Evolutionary conservation across 37 sponge, comb jelly and placozoan genomes (phyloP), one percentile per base, ranked within the genome.

Genomic region (Mnemiopsis leidyi): DNA sequence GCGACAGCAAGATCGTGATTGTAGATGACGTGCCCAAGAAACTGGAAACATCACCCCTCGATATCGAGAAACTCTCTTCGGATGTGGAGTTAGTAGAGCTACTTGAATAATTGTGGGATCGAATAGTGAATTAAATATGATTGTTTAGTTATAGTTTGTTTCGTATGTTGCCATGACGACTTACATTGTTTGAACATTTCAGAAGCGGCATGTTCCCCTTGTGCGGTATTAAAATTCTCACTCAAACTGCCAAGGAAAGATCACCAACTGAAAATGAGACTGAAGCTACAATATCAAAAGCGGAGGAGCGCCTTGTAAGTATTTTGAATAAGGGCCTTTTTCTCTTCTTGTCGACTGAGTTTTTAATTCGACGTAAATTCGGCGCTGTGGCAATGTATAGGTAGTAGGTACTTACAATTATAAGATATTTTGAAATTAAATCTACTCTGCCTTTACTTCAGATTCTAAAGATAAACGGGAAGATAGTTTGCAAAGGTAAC

Each of bases 131-230:
- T n/a, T n/a, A n/a, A n/a, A n/a, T n/a, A n/a, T n/a, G n/a, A n/a
- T n/a, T n/a, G n/a, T n/a, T n/a, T n/a, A n/a, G n/a, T n/a, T n/a
- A n/a, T n/a, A n/a, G n/a, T n/a, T n/a, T n/a, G n/a, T n/a, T n/a
- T n/a, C n/a, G n/a, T n/a, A n/a, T n/a, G n/a, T n/a, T n/a, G n/a
- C n/a, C n/a, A n/a, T n/a, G n/a, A n/a, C n/a, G n/a, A n/a, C n/a
- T n/a, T n/a, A n/a, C n/a, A n/a, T n/a, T n/a, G n/a, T n/a, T n/a
- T n/a, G n/a, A n/a, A n/a, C n/a, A n/a, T 2, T 34, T 13, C 82
- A 79, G 82, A 21, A 40, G 61, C 3, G 90, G 90, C 20, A 85
- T 85, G 90, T 85, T 85, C 61, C 90, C 90, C 36, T 61, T 85
- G 61, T 85, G 90, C 39, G 90, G 90, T 38, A 85, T 85, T 21